Conservation (phyloP, 2,888 invertebrate genomes). For the Syritta pipiens region DNA sequence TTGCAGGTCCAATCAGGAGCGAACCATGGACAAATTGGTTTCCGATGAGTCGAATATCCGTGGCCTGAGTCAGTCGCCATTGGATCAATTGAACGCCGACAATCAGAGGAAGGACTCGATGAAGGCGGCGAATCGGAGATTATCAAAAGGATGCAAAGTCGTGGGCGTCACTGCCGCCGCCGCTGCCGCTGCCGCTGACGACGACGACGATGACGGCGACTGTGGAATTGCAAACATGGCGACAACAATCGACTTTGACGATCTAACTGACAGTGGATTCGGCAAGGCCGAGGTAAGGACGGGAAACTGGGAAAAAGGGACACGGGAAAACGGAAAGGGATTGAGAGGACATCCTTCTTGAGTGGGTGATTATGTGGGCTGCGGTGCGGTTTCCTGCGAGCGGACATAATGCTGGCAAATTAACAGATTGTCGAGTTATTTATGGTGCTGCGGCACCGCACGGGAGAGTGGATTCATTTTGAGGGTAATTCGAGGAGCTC, state of each 20-base stretch:
- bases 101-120: conserved; percentile 54
- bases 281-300: conserved; percentile 73
- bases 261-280: conserved; percentile 69
- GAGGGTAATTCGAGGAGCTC: not conserved
- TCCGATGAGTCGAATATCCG: conserved; percentile 75
- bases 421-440: conserved; percentile 43
- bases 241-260: conserved; percentile 70
- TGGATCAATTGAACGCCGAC: conserved; percentile 70
- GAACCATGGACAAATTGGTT: conserved; percentile 77
- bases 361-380: conserved; percentile 8
- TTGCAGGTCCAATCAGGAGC: conserved; percentile 73
- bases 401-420: conserved; percentile 38
- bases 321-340: conserved; percentile 56
- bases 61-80: conserved; percentile 74
- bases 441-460: conserved; percentile 4
- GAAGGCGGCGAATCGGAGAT: conserved; percentile 43
- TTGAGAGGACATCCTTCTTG: conserved; percentile 19
- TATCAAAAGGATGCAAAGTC: conserved; percentile 66
- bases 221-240: conserved; percentile 68
- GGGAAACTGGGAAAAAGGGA: not conserved
- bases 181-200: conserved; percentile 30
- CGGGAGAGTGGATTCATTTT: not conserved
- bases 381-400: conserved; percentile 4
- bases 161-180: conserved; percentile 26
- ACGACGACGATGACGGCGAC: conserved; percentile 31